Percentiles rank a stretch among this genome's conserved stretches.
Conservation (phyloP, 2,113 vertebrate genomes). For the Saguinus midas region DNA sequence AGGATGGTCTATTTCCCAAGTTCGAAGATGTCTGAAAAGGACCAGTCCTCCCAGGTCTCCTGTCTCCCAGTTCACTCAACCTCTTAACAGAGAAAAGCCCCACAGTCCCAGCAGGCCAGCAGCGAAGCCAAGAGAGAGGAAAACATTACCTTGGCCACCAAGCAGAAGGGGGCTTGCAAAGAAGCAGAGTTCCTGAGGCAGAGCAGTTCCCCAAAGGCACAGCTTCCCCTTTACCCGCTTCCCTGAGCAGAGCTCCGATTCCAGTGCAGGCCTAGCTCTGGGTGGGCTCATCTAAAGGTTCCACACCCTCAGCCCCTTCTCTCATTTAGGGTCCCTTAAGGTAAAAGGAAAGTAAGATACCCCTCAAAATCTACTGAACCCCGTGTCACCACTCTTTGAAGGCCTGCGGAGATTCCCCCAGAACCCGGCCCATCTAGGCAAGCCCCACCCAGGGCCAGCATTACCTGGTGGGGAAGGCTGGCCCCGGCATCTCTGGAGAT, state of each 20-base stretch:
- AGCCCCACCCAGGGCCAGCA: not conserved
- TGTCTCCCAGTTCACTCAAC: not conserved
- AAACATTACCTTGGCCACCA: not conserved
- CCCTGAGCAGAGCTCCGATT: not conserved
- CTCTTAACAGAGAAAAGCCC: not conserved
- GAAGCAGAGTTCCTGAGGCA: not conserved
- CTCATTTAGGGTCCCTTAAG: not conserved
- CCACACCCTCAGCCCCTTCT: not conserved
- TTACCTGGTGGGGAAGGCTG: constrained; percentile 65
- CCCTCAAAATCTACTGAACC: not conserved
- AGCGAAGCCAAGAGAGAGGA: not conserved
- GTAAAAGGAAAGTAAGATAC: not conserved
- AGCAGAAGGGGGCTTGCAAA: constrained; percentile 20
- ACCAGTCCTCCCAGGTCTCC: not conserved
- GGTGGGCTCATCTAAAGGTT: not conserved
- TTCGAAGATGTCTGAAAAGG: not conserved
- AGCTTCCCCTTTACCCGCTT: constrained; percentile 46
- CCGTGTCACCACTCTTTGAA: not conserved
- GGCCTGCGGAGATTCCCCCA: not conserved
- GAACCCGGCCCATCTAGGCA: not conserved
- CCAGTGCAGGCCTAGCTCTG: constrained; percentile 26
- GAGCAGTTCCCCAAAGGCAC: constrained; percentile 49
- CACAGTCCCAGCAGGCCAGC: not conserved
- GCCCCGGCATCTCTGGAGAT: constrained; percentile 62
- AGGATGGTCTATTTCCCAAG: not conserved